phyloP scores from a whole-genome alignment of 2,888 invertebrate species.

The Dioctria rufipes region DNA sequence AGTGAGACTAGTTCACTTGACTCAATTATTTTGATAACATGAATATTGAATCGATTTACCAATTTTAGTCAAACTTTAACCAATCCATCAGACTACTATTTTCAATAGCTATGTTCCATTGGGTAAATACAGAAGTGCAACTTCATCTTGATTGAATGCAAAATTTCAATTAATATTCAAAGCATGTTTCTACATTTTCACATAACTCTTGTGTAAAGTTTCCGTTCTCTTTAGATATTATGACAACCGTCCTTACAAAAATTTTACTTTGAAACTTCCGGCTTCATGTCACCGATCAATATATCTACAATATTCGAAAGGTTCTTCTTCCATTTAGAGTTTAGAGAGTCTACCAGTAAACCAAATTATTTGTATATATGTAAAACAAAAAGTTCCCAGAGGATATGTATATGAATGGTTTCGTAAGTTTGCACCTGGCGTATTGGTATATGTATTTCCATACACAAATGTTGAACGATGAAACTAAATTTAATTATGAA shows the following conservation, averaged over 20 bases:
- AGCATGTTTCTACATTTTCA: neutral
- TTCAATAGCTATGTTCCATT: no score
- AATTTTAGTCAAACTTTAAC: neutral
- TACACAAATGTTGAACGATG: no score
- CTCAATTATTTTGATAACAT: neutral
- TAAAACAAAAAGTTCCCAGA: no score
- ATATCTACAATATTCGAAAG: neutral
- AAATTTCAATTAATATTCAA: conserved; percentile 4
- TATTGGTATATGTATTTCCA: no score
- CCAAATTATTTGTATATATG: no score
- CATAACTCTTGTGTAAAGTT: neutral
- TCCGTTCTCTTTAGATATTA: neutral
- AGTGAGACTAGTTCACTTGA: no score
- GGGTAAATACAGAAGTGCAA: neutral
- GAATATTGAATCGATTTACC: neutral
- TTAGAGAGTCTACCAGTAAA: no score
- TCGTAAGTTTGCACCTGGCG: no score
- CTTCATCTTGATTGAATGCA: neutral
- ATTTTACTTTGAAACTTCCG: neutral
- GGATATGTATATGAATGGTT: no score
- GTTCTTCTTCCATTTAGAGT: no score
- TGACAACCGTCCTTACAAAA: neutral
- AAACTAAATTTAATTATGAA: no score
- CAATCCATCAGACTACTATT: neutral
- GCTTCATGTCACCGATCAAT: neutral